Conservation (phyloP, 2,888 invertebrate genomes). For the Mesorhabditis sp. region DNA sequence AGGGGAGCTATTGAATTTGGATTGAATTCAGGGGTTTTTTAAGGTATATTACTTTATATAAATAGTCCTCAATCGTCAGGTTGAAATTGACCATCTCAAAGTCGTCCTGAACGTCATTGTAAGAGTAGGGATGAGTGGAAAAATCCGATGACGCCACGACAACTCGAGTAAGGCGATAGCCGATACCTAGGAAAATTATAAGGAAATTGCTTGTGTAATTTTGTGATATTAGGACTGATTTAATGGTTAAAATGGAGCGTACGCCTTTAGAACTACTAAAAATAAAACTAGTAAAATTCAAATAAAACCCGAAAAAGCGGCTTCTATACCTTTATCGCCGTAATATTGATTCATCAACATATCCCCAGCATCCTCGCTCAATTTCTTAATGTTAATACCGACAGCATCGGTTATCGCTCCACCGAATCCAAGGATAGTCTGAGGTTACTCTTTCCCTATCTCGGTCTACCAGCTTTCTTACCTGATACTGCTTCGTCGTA, state of each 20-base stretch:
- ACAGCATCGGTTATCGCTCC: conserved; percentile 76
- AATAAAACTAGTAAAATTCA: no score
- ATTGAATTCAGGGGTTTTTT: no score
- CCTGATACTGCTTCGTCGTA: no score
- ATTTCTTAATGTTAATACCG: conserved; percentile 71
- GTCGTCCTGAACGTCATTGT: conserved; percentile 68
- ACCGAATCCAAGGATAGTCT: conserved; percentile 62
- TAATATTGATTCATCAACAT: conserved; percentile 41
- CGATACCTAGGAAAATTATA: conserved; percentile 68
- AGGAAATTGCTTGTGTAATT: no score
- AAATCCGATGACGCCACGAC: conserved; percentile 83
- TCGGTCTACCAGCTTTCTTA: no score
- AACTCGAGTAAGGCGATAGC: conserved; percentile 75
- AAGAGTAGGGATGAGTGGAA: conserved; percentile 76
- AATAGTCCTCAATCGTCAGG: conserved; percentile 69
- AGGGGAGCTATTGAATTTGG: not conserved
- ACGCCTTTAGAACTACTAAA: no score
- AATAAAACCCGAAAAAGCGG: not conserved
- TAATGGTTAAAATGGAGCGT: no score
- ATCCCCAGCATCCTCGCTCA: conserved; percentile 64
- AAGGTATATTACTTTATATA: conserved; percentile 63
- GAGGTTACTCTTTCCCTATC: not conserved
- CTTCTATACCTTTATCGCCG: conserved; percentile 13
- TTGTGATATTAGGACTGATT: no score
- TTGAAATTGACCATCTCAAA: conserved; percentile 66